A percentile compares a stretch with the other conserved stretches of the same genome.
These are phyloP conservation scores for Suricata suricatta DNA, from an alignment of 2,113 vertebrate genomes.

Conservation along the genomic window DNA sequence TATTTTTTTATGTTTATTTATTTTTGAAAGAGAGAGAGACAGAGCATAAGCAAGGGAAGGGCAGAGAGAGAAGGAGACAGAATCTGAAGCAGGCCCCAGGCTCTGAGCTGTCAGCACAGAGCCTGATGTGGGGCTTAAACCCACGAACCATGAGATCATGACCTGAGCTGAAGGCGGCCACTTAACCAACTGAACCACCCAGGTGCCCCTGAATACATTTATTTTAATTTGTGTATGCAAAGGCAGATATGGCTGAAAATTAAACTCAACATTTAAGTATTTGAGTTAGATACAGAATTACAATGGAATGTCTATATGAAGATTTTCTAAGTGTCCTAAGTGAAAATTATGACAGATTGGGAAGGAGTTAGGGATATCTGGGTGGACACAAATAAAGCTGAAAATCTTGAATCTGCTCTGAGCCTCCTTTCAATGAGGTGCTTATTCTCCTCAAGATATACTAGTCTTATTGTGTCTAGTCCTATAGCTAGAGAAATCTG, in stretches of 20 bases:
- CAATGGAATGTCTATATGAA: not conserved
- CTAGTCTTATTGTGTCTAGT: not conserved
- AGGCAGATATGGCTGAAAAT: not conserved
- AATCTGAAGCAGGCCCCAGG: too few relatives aligned
- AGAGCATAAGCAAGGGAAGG: too few relatives aligned
- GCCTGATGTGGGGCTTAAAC: too few relatives aligned
- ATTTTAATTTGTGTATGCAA: not conserved
- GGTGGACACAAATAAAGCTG: not conserved
- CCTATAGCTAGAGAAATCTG: not conserved
- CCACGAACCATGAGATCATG: too few relatives aligned
- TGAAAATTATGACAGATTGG: not conserved
- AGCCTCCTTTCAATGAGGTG: not conserved
- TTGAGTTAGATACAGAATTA: not conserved
- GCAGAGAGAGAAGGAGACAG: too few relatives aligned
- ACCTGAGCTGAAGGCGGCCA: too few relatives aligned
- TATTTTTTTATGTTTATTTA: not conserved
- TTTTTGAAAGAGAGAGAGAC: too few relatives aligned
- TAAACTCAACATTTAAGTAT: not conserved
- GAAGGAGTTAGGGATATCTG: not conserved
- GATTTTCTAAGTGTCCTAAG: not conserved
- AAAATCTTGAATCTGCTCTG: not conserved
- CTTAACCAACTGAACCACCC: too few relatives aligned
- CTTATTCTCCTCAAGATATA: not conserved
- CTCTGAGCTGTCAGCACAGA: too few relatives aligned
- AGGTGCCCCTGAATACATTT: not conserved